phyloP scores from a whole-genome alignment of 2,113 vertebrate species.

The Mus musculus region GRCm39 chr13:45626501-45627000 shows the following conservation, averaged over 20 bases:
- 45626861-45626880: background rate
- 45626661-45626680: no score
- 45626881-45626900: background rate
- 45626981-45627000: background rate
- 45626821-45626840: background rate
- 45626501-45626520: no score
- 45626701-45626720: background rate
- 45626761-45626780: background rate
- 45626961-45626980: background rate
- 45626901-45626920: background rate
- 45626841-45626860: slow-evolving; percentile 11
- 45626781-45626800: background rate
- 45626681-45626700: background rate
- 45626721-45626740: background rate
- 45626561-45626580: no score
- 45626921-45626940: background rate
- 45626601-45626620: no score
- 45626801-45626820: background rate
- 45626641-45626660: no score
- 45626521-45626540: no score
- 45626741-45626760: background rate
- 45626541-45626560: no score
- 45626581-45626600: no score
- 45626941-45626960: background rate
- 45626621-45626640: no score